Evolutionary conservation across 1,140 invertebrate species (phyloP).

Genomic region (Drosophila hydei): DNA sequence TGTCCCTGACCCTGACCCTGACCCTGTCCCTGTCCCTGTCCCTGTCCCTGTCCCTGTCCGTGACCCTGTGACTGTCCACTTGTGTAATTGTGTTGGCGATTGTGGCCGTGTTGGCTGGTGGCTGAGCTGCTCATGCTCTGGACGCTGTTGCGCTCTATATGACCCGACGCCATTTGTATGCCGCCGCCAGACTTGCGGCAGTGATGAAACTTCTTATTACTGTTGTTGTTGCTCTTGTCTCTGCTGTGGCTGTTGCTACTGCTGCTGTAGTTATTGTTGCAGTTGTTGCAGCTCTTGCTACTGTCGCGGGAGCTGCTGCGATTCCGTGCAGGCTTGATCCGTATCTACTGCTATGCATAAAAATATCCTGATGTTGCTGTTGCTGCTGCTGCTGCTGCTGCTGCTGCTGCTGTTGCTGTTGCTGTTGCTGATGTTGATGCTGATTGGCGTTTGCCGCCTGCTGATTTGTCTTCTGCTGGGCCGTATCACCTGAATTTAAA

Average conservation of each 20-base stretch:
- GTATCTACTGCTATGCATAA: slow-evolving; percentile 27
- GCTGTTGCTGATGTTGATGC: neutral
- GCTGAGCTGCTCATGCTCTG: neutral
- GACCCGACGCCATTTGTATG: slow-evolving; percentile 20
- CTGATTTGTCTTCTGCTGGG: slow-evolving; percentile 4
- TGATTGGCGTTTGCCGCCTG: slow-evolving; percentile 6
- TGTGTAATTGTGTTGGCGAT: neutral
- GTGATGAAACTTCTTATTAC: neutral
- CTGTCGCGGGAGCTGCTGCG: slow-evolving; percentile 5
- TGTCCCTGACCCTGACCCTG: slow-evolving; percentile 22
- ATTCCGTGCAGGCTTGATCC: slow-evolving; percentile 2
- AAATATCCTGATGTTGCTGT: slow-evolving; percentile 1
- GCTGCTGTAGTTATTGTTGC: slow-evolving; percentile 10
- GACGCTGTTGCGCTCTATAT: slow-evolving; percentile 1
- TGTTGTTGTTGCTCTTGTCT: neutral
- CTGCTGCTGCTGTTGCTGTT: neutral
- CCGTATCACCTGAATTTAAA: slow-evolving; percentile 43
- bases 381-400: neutral
- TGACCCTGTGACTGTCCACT: neutral
- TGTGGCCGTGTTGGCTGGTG: neutral
- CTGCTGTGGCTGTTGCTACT: neutral
- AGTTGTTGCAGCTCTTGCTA: slow-evolving; percentile 1
- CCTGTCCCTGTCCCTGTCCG: neutral
- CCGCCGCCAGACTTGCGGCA: slow-evolving; percentile 14
- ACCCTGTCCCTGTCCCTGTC: neutral